These are phyloP conservation scores for Rhineura floridana DNA, from an alignment of 2,113 vertebrate species.

Conservation along the genomic window DNA sequence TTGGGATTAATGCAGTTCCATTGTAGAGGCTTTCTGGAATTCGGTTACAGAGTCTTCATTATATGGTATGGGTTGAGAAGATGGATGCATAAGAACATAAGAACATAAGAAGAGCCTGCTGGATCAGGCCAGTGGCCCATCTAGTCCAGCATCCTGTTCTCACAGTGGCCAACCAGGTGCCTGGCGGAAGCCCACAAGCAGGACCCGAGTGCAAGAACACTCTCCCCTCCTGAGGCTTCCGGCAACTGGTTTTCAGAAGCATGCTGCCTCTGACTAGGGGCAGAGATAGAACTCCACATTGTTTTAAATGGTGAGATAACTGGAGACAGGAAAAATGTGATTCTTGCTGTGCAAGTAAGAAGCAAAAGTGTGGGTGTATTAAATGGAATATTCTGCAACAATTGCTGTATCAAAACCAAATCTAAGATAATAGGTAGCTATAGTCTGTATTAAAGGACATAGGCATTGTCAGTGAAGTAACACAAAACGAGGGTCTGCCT, in stretches of 20 bases:
- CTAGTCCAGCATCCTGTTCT: no score
- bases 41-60: conserved; percentile 64
- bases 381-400: conserved; percentile 26
- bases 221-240: no score
- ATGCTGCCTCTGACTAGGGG: no score
- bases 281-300: conserved; percentile 32
- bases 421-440: conserved; percentile 34
- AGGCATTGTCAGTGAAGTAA: conserved; percentile 42
- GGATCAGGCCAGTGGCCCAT: no score
- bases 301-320: conserved; percentile 19
- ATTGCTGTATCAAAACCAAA: not conserved
- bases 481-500: conserved; percentile 56
- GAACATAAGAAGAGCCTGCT: no score
- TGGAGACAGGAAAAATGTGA: conserved; percentile 39
- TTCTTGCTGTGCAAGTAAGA: conserved; percentile 4
- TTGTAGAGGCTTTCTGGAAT: conserved; percentile 71
- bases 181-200: no score
- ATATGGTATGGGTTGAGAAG: conserved; percentile 51
- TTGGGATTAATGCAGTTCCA: conserved; percentile 73
- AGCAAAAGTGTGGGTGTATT: conserved; percentile 33
- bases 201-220: no score
- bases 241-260: no score
- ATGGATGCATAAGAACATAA: no score
- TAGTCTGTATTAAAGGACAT: conserved; percentile 44
- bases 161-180: no score